Evolutionary conservation across 2,888 invertebrate species (phyloP).

Genomic region (Hyposoter didymator): DNA sequence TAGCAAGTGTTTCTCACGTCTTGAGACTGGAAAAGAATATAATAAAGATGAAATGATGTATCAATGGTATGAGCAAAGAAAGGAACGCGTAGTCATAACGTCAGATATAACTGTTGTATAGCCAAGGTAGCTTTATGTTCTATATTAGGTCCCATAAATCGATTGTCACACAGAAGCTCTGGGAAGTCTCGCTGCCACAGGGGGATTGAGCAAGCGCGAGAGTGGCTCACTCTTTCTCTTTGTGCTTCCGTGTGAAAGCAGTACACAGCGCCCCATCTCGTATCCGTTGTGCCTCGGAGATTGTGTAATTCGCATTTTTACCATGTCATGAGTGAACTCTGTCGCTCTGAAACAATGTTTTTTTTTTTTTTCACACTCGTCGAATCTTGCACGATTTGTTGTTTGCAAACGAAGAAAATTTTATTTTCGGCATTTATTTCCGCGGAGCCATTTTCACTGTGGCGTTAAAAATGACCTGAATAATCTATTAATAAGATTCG

Average conservation of each 20-base stretch:
- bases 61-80: constrained; percentile 3
- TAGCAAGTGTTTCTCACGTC: background rate
- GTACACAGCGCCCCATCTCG: constrained; percentile 27
- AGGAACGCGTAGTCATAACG: constrained; percentile 35
- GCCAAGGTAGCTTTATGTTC: constrained; percentile 26
- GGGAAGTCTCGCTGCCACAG: constrained; percentile 37
- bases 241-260: constrained; percentile 49
- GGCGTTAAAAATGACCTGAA: background rate
- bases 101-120: constrained; percentile 36
- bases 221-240: constrained; percentile 31
- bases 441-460: background rate
- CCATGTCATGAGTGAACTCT: constrained; percentile 22
- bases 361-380: background rate
- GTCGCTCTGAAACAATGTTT: background rate
- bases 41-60: constrained; percentile 42
- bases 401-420: background rate
- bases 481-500: background rate
- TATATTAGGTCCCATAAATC: constrained; percentile 65
- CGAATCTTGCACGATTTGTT: background rate
- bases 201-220: constrained; percentile 57
- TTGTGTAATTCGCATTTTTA: constrained; percentile 32
- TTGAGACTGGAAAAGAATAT: background rate
- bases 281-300: background rate
- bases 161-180: constrained; percentile 60
- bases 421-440: background rate